These are phyloP conservation scores for Drosophila meridiana DNA, from an alignment of 2,888 invertebrate species.

Conservation along the genomic window DNA sequence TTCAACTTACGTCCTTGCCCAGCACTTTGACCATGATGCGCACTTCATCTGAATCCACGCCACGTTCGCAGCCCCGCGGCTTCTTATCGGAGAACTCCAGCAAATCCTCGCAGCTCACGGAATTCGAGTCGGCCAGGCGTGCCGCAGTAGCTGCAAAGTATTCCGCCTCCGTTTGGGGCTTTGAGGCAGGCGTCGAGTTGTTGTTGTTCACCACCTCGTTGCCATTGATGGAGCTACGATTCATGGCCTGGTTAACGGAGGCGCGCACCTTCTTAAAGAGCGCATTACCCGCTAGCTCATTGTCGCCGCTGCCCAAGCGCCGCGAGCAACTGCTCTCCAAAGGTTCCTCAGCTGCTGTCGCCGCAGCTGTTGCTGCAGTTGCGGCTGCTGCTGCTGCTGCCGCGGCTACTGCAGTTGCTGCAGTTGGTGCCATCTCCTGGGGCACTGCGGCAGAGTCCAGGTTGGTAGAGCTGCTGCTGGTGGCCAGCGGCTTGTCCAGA, in stretches of 20 bases:
- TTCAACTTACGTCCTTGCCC: slow-evolving; percentile 88
- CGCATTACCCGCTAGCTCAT: slow-evolving; percentile 84
- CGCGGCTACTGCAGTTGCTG: slow-evolving; percentile 26
- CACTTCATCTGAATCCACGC: slow-evolving; percentile 96
- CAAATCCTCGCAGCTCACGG: slow-evolving; percentile 96
- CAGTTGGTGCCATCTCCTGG: slow-evolving; percentile 47
- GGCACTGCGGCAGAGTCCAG: slow-evolving; percentile 40
- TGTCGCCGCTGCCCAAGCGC: slow-evolving; percentile 57
- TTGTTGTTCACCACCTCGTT: slow-evolving; percentile 11
- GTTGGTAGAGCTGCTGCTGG: slow-evolving; percentile 44
- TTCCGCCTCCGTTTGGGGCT: slow-evolving; percentile 76
- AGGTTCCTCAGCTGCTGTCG: slow-evolving; percentile 14
- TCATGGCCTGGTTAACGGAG: slow-evolving; percentile 83
- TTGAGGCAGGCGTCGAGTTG: slow-evolving; percentile 27
- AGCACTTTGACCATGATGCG: slow-evolving; percentile 96
- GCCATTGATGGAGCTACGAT: slow-evolving; percentile 43
- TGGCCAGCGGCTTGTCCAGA: slow-evolving; percentile 77
- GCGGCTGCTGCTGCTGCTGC: slow-evolving; percentile 26
- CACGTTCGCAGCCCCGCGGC: slow-evolving; percentile 92
- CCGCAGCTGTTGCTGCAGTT: not conserved
- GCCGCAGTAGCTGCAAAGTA: slow-evolving; percentile 76
- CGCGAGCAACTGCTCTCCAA: slow-evolving; percentile 29
- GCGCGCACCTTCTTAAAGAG: slow-evolving; percentile 85
- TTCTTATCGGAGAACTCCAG: slow-evolving; percentile 94
- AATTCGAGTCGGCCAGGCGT: slow-evolving; percentile 87